Percentiles rank a stretch among this genome's conserved stretches.
Evolutionary conservation across 2,797 vertebrate genomes (phyloP).

Genomic region (Euthynnus affinis): DNA sequence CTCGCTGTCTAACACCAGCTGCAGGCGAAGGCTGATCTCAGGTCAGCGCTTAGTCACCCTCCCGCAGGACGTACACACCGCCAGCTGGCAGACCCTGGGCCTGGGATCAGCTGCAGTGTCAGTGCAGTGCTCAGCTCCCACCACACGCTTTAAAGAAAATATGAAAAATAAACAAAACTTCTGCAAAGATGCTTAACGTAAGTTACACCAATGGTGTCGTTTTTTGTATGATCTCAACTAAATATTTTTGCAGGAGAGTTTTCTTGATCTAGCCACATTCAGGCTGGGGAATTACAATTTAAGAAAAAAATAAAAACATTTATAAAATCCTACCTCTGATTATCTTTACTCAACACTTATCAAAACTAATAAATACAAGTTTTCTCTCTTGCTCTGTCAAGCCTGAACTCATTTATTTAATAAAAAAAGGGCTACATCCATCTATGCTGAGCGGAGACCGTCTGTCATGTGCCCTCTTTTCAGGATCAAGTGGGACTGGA

Average conservation of each 20-base stretch:
- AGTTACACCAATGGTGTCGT: constrained; percentile 77
- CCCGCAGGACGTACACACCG: constrained; percentile 87
- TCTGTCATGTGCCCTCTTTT: constrained; percentile 63
- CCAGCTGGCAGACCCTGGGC: constrained; percentile 88
- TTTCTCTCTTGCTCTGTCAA: constrained; percentile 44
- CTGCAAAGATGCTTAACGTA: constrained; percentile 78
- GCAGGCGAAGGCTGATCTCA: constrained; percentile 88
- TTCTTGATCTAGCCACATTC: constrained; percentile 74
- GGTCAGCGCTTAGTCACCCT: constrained; percentile 88
- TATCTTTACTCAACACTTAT: constrained; percentile 48
- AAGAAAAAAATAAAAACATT: constrained; percentile 59
- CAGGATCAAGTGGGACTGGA: neutral
- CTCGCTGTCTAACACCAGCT: constrained; percentile 85
- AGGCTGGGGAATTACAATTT: constrained; percentile 58
- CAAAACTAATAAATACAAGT: constrained; percentile 34
- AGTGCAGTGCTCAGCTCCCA: constrained; percentile 86
- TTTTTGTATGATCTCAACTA: constrained; percentile 72
- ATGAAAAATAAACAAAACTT: constrained; percentile 88
- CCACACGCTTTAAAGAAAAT: constrained; percentile 89
- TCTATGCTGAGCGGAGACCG: constrained; percentile 27
- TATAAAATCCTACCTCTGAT: constrained; percentile 44
- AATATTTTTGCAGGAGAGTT: constrained; percentile 41
- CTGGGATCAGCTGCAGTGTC: constrained; percentile 86
- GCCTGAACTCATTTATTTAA: constrained; percentile 50
- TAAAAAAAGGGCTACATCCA: constrained; percentile 28